These are phyloP conservation scores for Zygaena filipendulae DNA, from an alignment of 2,888 invertebrate genomes.

Conservation along the genomic window DNA sequence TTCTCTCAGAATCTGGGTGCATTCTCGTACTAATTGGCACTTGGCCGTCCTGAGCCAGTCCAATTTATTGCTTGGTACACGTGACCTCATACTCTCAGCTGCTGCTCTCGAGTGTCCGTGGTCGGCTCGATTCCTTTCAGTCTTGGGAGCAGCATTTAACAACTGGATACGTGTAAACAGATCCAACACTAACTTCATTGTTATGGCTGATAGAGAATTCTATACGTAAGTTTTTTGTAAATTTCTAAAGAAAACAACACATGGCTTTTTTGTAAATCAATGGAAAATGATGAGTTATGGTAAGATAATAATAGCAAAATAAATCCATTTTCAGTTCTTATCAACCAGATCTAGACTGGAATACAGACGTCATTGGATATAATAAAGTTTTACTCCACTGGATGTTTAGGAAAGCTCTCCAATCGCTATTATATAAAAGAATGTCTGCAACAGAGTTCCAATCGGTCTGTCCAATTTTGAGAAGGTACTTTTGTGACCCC, in stretches of 20 bases:
- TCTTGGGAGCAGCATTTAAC: constrained; percentile 32
- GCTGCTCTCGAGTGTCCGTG: constrained; percentile 44
- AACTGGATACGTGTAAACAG: constrained; percentile 35
- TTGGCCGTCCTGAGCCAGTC: constrained; percentile 40
- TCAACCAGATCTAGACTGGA: constrained; percentile 46
- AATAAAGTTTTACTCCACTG: constrained; percentile 35
- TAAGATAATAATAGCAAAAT: not conserved
- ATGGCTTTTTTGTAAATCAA: too few species aligned
- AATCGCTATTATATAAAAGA: constrained; percentile 30
- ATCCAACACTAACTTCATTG: constrained; percentile 21
- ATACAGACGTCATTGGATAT: constrained; percentile 33
- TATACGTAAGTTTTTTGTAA: too few species aligned
- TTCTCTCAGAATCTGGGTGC: constrained; percentile 41
- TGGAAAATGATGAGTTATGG: not conserved
- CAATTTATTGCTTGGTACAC: constrained; percentile 31
- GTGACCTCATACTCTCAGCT: constrained; percentile 37
- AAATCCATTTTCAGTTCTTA: constrained; percentile 43
- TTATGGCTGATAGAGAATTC: constrained; percentile 31
- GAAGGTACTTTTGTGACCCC: constrained; percentile 42
- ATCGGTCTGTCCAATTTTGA: constrained; percentile 26
- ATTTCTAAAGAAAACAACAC: too few species aligned
- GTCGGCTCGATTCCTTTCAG: constrained; percentile 34
- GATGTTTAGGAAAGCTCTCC: constrained; percentile 54
- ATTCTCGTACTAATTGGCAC: constrained; percentile 43
- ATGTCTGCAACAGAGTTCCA: constrained; percentile 25